These are phyloP conservation scores for Colletes gigas DNA, from an alignment of 1,140 invertebrate genomes.

Conservation along the genomic window DNA sequence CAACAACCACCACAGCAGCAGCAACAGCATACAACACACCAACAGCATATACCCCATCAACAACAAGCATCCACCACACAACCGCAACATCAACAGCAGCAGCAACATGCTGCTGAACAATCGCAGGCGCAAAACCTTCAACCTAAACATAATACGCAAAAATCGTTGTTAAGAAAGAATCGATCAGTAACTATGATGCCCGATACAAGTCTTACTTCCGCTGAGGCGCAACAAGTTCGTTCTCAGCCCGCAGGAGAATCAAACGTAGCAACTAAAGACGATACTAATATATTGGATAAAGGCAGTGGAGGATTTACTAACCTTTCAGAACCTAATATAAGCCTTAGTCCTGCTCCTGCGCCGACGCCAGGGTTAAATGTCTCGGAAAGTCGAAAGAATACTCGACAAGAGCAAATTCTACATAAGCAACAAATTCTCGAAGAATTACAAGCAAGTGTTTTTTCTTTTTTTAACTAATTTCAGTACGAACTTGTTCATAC, in stretches of 20 bases:
- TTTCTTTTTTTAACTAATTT: background rate
- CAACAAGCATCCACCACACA: constrained; percentile 58
- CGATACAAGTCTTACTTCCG: constrained; percentile 81
- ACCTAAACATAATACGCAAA: constrained; percentile 78
- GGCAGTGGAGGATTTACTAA: constrained; percentile 73
- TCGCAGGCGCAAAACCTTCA: constrained; percentile 73
- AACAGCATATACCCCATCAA: constrained; percentile 63
- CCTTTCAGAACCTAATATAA: constrained; percentile 78
- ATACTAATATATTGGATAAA: constrained; percentile 79
- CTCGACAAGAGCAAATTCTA: constrained; percentile 85
- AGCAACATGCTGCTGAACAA: constrained; percentile 76
- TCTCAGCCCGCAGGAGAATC: constrained; percentile 79
- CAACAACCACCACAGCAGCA: constrained; percentile 58
- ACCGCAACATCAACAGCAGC: constrained; percentile 73
- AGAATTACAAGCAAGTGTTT: constrained; percentile 85
- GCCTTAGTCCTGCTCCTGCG: constrained; percentile 68
- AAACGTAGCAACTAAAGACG: constrained; percentile 72
- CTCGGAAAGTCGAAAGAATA: constrained; percentile 72
- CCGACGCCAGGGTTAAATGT: constrained; percentile 58
- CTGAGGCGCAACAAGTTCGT: constrained; percentile 82
- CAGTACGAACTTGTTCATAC: no score
- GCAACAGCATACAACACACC: constrained; percentile 65
- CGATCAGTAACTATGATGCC: constrained; percentile 79
- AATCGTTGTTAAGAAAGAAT: constrained; percentile 82
- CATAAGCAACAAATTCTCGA: constrained; percentile 90